A percentile compares a stretch with the other conserved stretches of the same genome.
Evolutionary conservation across 2,797 vertebrate genomes (phyloP).

Genomic region (Thaleichthys pacificus): DNA sequence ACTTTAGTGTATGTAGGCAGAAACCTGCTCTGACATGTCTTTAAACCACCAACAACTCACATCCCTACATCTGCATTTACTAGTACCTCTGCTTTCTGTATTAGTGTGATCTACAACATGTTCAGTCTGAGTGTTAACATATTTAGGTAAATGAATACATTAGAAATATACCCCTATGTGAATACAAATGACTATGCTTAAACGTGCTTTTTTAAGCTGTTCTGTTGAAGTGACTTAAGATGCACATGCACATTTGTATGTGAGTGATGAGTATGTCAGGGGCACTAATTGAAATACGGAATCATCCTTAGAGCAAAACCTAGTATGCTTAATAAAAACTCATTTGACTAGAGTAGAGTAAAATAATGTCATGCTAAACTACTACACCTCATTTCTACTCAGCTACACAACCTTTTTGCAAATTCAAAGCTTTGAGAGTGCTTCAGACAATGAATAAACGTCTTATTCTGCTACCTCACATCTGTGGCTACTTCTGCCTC

Average conservation of each 20-base stretch:
- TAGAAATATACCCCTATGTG: no score
- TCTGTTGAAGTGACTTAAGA: background rate
- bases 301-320: no score
- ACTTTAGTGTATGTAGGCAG: conserved; percentile 19
- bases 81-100: background rate
- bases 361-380: background rate
- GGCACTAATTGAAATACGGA: no score
- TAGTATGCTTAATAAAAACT: no score
- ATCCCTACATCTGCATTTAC: background rate
- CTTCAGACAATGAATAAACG: conserved; percentile 9
- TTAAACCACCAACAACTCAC: background rate
- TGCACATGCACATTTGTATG: background rate
- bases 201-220: background rate
- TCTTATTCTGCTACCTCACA: conserved; percentile 13
- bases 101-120: background rate
- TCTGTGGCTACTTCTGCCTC: conserved; percentile 29
- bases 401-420: background rate
- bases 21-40: conserved; percentile 29
- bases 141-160: background rate
- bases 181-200: background rate
- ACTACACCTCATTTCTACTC: background rate
- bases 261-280: background rate
- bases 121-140: background rate
- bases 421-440: conserved; percentile 3
- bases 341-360: background rate